Evolutionary conservation across 2,797 vertebrate genomes (phyloP).

Genomic region (Helostoma temminkii): DNA sequence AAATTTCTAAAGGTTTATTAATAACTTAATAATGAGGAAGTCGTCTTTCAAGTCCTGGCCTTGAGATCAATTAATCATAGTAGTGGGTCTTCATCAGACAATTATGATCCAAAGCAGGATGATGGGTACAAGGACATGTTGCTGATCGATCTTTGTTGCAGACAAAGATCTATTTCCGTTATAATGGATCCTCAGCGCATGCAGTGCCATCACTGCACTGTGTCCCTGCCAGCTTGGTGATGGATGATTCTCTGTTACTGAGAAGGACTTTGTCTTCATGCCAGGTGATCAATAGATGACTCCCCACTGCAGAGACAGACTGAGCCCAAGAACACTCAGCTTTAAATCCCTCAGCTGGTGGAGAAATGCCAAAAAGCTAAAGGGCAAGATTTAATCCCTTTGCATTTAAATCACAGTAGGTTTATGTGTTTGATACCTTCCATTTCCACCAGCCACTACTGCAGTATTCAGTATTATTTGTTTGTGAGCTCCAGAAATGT

Average conservation of each 20-base stretch:
- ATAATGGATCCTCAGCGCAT: conserved; percentile 63
- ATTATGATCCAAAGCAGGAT: conserved; percentile 38
- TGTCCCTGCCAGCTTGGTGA: conserved; percentile 58
- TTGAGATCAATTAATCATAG: conserved; percentile 30
- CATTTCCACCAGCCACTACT: conserved; percentile 1
- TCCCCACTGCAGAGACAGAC: conserved; percentile 42
- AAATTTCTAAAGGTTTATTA: neutral
- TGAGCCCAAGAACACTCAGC: conserved; percentile 23
- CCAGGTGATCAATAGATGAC: conserved; percentile 70
- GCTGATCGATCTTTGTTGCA: conserved; percentile 67
- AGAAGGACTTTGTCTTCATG: conserved; percentile 60
- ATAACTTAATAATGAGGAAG: conserved; percentile 21
- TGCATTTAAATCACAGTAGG: conserved; percentile 19
- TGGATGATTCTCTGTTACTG: conserved; percentile 53
- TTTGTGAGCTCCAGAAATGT: conserved; percentile 23
- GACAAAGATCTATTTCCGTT: conserved; percentile 72
- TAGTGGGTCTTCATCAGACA: conserved; percentile 37
- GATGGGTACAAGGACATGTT: conserved; percentile 35
- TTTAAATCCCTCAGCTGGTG: conserved; percentile 38
- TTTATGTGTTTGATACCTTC: conserved; percentile 28
- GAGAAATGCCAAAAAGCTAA: conserved; percentile 54
- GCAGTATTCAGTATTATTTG: conserved; percentile 6
- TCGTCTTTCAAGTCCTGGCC: neutral
- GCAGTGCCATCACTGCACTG: conserved; percentile 45
- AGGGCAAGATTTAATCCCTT: conserved; percentile 43